Evolutionary conservation across 2,797 vertebrate species (phyloP).

Genomic region (Chelidonichthys spinosus): DNA sequence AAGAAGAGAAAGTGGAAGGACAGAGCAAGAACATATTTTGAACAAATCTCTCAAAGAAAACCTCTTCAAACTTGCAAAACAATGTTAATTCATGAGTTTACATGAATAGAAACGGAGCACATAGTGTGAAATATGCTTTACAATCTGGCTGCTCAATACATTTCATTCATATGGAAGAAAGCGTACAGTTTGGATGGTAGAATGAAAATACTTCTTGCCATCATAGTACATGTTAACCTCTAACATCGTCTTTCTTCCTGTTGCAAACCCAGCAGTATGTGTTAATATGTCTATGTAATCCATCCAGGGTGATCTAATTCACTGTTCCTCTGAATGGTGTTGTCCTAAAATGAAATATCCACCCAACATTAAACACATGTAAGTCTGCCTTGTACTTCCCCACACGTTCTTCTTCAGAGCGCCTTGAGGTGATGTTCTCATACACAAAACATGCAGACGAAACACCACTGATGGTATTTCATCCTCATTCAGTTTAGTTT

Average conservation of each 20-base stretch:
- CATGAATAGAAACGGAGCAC: too few relatives aligned
- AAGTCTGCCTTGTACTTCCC: background rate
- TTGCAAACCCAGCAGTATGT: background rate
- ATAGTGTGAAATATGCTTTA: too few relatives aligned
- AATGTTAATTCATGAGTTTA: too few relatives aligned
- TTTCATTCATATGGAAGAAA: too few relatives aligned
- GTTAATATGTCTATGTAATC: background rate
- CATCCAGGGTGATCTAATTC: background rate
- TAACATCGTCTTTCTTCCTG: too few relatives aligned
- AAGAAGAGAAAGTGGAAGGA: background rate
- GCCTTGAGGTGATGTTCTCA: background rate
- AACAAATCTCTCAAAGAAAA: conserved; percentile 14
- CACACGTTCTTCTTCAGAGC: background rate
- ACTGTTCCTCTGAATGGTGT: conserved; percentile 4
- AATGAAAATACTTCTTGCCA: background rate
- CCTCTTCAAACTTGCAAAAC: background rate
- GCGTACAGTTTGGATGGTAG: too few relatives aligned
- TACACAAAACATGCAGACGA: background rate
- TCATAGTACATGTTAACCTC: too few relatives aligned
- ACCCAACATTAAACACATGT: background rate
- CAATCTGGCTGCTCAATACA: too few relatives aligned
- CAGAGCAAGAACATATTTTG: background rate
- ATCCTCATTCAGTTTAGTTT: too few relatives aligned
- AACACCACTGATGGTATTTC: background rate
- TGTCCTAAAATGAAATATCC: background rate